These are phyloP conservation scores for Cheiracanthium punctorium DNA, from an alignment of 2,888 invertebrate species.

Conservation along the genomic window DNA sequence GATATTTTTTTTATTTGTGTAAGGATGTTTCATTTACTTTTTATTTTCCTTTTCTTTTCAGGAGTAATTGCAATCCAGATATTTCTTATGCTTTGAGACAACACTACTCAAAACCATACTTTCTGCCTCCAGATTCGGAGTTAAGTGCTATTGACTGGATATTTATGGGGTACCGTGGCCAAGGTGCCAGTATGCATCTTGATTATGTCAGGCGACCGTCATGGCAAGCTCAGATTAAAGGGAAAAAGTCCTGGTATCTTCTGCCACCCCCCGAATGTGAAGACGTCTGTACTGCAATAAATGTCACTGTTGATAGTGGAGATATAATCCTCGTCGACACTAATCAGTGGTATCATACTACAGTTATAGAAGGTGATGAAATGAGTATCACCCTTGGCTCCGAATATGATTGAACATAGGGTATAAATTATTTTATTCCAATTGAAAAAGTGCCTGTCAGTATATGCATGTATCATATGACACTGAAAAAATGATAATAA, in stretches of 20 bases:
- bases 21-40: too few species aligned
- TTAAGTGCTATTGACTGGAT: constrained; percentile 91
- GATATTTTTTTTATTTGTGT: too few species aligned
- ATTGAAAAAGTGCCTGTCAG: too few species aligned
- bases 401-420: constrained; percentile 86
- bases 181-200: constrained; percentile 92
- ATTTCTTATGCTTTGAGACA: constrained; percentile 84
- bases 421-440: too few species aligned
- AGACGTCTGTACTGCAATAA: constrained; percentile 83
- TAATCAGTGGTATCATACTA: constrained; percentile 93
- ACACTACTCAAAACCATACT: constrained; percentile 87
- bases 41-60: constrained; percentile 73
- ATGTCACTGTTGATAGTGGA: constrained; percentile 88
- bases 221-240: constrained; percentile 94
- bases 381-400: constrained; percentile 93
- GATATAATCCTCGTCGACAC: constrained; percentile 93
- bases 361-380: constrained; percentile 86
- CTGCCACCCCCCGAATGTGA: constrained; percentile 93
- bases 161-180: constrained; percentile 89
- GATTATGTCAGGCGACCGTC: constrained; percentile 93
- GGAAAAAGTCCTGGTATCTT: constrained; percentile 89
- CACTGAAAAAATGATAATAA: too few species aligned
- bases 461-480: too few species aligned
- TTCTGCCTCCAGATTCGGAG: constrained; percentile 92
- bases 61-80: constrained; percentile 91